Conservation (phyloP, 2,113 vertebrate species). For the Puffinus mauretanicus region DNA sequence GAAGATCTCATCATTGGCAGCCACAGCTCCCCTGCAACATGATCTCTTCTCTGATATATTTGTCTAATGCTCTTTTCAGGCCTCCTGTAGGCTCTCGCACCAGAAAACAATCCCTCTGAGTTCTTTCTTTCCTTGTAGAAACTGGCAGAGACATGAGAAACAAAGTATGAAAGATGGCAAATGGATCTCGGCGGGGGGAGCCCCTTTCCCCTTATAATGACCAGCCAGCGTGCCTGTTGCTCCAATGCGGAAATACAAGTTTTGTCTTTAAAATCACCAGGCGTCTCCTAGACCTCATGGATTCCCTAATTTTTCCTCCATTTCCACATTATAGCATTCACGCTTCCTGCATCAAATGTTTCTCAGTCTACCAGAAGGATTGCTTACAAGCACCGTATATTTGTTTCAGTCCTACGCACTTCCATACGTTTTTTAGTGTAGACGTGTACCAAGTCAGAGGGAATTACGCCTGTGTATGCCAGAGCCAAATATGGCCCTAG, state of each 20-base stretch:
- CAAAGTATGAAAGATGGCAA: slow-evolving; percentile 20
- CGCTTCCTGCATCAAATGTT: neutral
- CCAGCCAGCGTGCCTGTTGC: neutral
- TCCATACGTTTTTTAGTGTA: neutral
- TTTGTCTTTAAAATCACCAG: slow-evolving; percentile 12
- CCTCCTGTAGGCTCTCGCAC: neutral
- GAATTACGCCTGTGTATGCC: neutral
- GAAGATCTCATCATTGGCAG: slow-evolving; percentile 30
- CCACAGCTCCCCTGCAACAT: slow-evolving; percentile 27
- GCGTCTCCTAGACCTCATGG: neutral
- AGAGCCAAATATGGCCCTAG: neutral
- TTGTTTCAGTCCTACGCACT: neutral
- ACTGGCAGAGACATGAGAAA: slow-evolving; percentile 28
- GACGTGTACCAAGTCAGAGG: neutral
- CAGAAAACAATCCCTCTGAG: neutral
- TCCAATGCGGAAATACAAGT: slow-evolving; percentile 1
- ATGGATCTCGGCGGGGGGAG: neutral
- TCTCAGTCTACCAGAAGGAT: neutral
- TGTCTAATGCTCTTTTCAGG: slow-evolving; percentile 25
- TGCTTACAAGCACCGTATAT: neutral
- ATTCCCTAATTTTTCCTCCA: neutral
- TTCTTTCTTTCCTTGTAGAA: slow-evolving; percentile 42
- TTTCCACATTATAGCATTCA: neutral
- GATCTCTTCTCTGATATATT: slow-evolving; percentile 56
- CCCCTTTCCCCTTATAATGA: neutral